Conservation (phyloP, 1,140 invertebrate species). For the Penaeus japonicus region DNA sequence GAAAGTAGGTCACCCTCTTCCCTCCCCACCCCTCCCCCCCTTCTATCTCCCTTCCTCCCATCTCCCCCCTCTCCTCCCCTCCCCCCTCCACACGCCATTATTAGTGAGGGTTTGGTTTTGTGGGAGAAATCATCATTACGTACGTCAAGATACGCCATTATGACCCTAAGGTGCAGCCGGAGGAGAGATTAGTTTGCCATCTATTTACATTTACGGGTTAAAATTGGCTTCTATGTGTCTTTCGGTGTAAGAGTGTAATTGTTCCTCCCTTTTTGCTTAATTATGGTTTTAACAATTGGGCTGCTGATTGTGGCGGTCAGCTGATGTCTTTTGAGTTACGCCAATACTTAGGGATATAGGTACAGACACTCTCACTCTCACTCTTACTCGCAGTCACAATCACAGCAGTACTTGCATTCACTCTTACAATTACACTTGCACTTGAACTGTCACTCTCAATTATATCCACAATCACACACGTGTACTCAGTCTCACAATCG, state of each 20-base stretch:
- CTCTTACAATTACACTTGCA: neutral
- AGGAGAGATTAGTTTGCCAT: too few species aligned
- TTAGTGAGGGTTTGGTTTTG: slow-evolving; percentile 20
- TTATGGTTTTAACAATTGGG: neutral
- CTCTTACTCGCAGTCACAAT: too few species aligned
- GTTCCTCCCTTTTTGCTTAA: neutral
- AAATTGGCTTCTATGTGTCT: too few species aligned
- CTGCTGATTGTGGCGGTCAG: neutral
- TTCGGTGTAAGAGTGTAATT: too few species aligned
- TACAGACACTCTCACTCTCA: too few species aligned
- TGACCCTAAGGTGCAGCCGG: neutral
- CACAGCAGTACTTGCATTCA: too few species aligned
- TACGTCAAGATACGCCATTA: neutral
- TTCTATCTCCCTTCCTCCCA: too few species aligned
- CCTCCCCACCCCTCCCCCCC: neutral
- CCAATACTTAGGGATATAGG: too few species aligned
- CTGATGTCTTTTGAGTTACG: neutral
- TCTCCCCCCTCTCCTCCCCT: too few species aligned
- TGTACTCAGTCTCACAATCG: too few species aligned
- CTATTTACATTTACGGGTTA: too few species aligned
- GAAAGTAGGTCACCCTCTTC: slow-evolving; percentile 24
- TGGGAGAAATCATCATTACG: slow-evolving; percentile 18
- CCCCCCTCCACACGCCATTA: slow-evolving; percentile 6
- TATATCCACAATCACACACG: too few species aligned
- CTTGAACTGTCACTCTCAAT: neutral